Evolutionary conservation across 2,113 vertebrate genomes (phyloP).

Genomic region (Callopanchax toddi): DNA sequence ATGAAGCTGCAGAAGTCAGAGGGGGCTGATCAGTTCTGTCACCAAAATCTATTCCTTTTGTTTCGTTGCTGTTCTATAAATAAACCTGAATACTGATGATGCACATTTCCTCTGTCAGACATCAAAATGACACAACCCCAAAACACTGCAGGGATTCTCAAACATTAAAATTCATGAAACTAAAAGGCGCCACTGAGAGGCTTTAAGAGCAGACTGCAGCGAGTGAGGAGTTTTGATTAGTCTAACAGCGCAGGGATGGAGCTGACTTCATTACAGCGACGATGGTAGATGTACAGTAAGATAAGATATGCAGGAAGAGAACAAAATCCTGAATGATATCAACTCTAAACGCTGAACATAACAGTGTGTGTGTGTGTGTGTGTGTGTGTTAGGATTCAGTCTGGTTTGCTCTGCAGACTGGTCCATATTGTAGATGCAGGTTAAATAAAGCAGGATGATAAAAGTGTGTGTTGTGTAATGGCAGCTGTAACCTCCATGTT

Average conservation of each 20-base stretch:
- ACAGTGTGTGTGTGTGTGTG: not conserved
- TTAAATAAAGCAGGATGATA: slow-evolving; percentile 10
- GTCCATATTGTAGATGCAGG: slow-evolving; percentile 1
- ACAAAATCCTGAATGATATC: not conserved
- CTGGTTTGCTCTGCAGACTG: slow-evolving; percentile 1
- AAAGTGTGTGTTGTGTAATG: slow-evolving; percentile 3
- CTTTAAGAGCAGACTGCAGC: slow-evolving; percentile 21
- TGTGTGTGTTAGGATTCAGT: not conserved
- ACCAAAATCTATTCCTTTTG: not conserved
- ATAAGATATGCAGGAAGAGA: not conserved
- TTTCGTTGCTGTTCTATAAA: not conserved
- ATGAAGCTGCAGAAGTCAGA: not conserved
- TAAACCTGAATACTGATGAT: not conserved
- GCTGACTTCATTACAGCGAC: slow-evolving; percentile 19
- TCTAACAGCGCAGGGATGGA: slow-evolving; percentile 2
- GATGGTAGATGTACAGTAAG: not conserved
- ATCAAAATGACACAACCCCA: slow-evolving; percentile 1
- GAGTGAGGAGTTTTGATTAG: slow-evolving; percentile 19
- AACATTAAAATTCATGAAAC: slow-evolving; percentile 33
- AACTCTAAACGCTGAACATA: not conserved
- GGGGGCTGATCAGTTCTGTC: not conserved
- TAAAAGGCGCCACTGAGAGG: slow-evolving; percentile 3
- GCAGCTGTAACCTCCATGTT: not conserved
- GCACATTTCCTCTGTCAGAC: slow-evolving; percentile 15
- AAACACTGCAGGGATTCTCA: slow-evolving; percentile 11